phyloP scores from a whole-genome alignment of 2,888 invertebrate genomes.

The Hipparchia semele region DNA sequence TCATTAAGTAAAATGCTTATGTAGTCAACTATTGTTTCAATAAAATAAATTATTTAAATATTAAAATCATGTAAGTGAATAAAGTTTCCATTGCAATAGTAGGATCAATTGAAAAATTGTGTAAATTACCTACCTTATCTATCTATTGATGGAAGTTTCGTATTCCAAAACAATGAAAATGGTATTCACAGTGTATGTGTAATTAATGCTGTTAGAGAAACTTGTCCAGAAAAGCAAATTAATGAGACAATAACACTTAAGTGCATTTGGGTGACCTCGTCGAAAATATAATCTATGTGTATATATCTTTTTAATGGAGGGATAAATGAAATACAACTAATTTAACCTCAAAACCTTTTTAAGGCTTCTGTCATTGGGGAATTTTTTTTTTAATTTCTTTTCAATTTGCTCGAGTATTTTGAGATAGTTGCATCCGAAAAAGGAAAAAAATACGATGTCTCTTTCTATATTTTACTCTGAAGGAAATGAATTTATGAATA shows the following conservation, averaged over 20 bases:
- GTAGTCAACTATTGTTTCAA: neutral
- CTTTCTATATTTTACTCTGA: neutral
- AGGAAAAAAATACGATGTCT: neutral
- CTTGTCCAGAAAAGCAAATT: constrained; percentile 49
- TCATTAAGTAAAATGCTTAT: neutral
- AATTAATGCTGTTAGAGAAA: constrained; percentile 55
- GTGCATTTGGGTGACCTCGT: neutral
- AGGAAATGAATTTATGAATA: too few relatives aligned
- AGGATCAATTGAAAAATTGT: constrained; percentile 1
- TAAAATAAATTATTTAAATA: too few relatives aligned
- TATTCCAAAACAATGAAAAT: constrained; percentile 42
- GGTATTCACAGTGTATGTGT: constrained; percentile 58
- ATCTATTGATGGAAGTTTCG: constrained; percentile 14
- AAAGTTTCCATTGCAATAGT: constrained; percentile 19
- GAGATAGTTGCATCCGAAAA: too few relatives aligned
- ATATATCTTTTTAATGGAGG: too few relatives aligned
- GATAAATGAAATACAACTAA: too few relatives aligned
- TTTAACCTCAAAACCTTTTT: too few relatives aligned
- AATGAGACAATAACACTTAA: neutral
- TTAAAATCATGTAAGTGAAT: constrained; percentile 20
- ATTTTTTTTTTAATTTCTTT: too few relatives aligned
- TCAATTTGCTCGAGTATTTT: too few relatives aligned
- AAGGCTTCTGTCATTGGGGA: too few relatives aligned
- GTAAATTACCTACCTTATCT: constrained; percentile 6
- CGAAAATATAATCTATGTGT: too few relatives aligned